These are phyloP conservation scores for Benthochromis sp. DNA, from an alignment of 2,113 vertebrate genomes.

Conservation along the genomic window DNA sequence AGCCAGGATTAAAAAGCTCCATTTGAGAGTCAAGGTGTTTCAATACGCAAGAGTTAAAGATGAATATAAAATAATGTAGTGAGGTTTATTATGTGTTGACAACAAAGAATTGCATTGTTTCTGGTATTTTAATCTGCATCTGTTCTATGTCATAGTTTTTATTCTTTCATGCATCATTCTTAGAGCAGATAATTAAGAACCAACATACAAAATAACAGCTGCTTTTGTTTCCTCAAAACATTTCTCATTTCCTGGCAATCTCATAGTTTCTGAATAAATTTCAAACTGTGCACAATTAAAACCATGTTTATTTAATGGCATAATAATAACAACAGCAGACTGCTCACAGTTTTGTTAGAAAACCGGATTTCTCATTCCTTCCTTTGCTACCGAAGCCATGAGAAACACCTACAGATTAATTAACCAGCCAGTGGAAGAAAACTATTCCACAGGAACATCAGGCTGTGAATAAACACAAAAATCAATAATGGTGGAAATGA, in stretches of 20 bases:
- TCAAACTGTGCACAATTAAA: not conserved
- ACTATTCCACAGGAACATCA: not conserved
- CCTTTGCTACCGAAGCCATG: not conserved
- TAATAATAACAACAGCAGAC: not conserved
- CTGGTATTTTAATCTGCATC: not conserved
- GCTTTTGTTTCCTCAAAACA: not conserved
- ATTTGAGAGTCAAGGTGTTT: constrained; percentile 27
- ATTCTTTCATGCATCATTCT: not conserved
- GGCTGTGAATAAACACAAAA: constrained; percentile 21
- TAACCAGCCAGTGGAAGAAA: constrained; percentile 18
- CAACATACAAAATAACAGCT: not conserved
- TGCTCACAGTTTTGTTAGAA: not conserved
- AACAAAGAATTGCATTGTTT: not conserved
- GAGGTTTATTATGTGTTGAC: not conserved
- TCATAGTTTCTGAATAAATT: not conserved
- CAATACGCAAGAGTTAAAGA: constrained; percentile 8
- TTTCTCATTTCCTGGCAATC: not conserved
- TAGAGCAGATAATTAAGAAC: not conserved
- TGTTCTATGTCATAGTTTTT: not conserved
- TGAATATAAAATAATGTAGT: constrained; percentile 15
- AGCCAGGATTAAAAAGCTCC: constrained; percentile 25
- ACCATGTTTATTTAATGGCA: not conserved
- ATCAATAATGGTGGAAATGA: constrained; percentile 51
- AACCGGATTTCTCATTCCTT: not conserved
- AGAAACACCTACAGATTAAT: constrained; percentile 52